Evolutionary conservation across 1,140 invertebrate species (phyloP).

Genomic region (Plectrocnemia conspersa): DNA sequence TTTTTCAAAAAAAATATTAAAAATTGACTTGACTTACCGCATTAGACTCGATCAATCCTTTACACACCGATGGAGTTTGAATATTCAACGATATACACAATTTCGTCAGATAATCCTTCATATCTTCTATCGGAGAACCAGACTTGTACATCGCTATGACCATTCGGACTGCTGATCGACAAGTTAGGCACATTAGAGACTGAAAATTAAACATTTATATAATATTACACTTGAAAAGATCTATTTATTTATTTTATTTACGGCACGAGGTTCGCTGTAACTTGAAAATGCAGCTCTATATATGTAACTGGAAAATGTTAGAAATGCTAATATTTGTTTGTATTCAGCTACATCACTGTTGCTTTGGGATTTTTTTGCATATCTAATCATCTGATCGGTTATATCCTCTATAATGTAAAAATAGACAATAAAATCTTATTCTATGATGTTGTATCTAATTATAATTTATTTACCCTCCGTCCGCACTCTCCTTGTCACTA

Average conservation of each 20-base stretch:
- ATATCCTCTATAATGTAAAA: constrained; percentile 20
- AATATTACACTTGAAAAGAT: neutral
- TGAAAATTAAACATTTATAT: constrained; percentile 26
- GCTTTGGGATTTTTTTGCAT: constrained; percentile 26
- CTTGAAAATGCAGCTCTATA: constrained; percentile 15
- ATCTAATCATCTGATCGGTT: constrained; percentile 25
- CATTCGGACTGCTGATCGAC: constrained; percentile 46
- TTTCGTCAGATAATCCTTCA: constrained; percentile 42
- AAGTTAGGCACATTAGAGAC: constrained; percentile 51
- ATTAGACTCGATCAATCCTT: constrained; percentile 54
- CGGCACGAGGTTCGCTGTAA: constrained; percentile 36
- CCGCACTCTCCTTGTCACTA: no score
- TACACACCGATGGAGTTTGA: constrained; percentile 54
- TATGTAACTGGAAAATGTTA: constrained; percentile 24
- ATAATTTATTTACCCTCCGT: no score
- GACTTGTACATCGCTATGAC: constrained; percentile 43
- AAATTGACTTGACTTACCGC: constrained; percentile 43
- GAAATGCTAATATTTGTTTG: constrained; percentile 22
- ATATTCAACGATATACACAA: constrained; percentile 54
- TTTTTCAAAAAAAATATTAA: no score
- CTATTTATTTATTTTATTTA: constrained; percentile 3
- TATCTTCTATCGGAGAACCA: constrained; percentile 40
- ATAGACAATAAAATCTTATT: neutral
- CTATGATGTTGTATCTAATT: neutral
- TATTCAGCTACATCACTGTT: constrained; percentile 20